These are phyloP conservation scores for Ophion ellenae DNA, from an alignment of 2,888 invertebrate genomes.

Conservation along the genomic window DNA sequence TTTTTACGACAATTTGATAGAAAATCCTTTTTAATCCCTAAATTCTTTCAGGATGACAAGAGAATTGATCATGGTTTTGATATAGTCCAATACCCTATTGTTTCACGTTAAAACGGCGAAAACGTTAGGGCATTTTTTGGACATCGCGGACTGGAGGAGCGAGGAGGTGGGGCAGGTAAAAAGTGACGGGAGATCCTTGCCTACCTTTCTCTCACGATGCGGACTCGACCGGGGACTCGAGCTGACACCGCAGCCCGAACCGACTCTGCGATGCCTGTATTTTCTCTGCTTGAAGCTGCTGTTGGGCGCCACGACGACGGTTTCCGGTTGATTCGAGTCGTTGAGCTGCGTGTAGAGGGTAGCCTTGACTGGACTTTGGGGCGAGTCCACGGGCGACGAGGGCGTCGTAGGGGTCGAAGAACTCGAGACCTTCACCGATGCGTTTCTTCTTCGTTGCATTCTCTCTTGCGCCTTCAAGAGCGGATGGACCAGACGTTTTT, in stretches of 20 bases:
- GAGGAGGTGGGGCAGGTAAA: neutral
- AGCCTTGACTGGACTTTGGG: slow-evolving; percentile 86
- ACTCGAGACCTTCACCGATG: slow-evolving; percentile 76
- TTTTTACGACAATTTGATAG: no score
- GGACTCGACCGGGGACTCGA: slow-evolving; percentile 84
- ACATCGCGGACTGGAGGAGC: neutral
- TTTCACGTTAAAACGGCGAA: no score
- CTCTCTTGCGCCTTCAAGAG: slow-evolving; percentile 85
- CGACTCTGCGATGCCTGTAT: slow-evolving; percentile 86
- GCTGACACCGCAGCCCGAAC: slow-evolving; percentile 87
- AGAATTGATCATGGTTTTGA: no score
- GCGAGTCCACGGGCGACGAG: slow-evolving; percentile 77
- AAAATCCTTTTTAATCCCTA: no score
- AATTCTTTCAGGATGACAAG: no score
- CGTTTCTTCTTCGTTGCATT: slow-evolving; percentile 81
- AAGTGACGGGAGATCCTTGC: neutral
- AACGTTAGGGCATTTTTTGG: no score
- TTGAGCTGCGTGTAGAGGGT: slow-evolving; percentile 87
- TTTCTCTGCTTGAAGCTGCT: slow-evolving; percentile 84
- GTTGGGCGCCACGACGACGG: slow-evolving; percentile 83
- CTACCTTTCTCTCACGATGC: slow-evolving; percentile 85
- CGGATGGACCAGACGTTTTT: slow-evolving; percentile 85
- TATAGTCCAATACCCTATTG: no score
- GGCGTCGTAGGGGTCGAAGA: slow-evolving; percentile 80
- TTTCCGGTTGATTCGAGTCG: slow-evolving; percentile 86